phyloP scores from a whole-genome alignment of 2,888 invertebrate genomes.

The Aproaerema taeniolella region DNA sequence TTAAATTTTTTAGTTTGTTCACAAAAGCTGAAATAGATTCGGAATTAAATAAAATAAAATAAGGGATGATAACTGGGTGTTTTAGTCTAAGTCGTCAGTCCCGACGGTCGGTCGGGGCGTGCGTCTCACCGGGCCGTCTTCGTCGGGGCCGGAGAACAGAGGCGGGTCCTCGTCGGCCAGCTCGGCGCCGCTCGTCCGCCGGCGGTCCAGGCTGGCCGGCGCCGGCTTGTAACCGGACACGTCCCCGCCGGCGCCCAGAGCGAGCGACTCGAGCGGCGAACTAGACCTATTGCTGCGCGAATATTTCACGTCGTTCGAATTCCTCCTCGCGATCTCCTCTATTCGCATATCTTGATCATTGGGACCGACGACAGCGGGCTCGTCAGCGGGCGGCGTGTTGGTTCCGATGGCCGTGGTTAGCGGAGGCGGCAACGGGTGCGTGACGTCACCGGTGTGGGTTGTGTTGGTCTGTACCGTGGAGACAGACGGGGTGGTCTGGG shows the following conservation, averaged over 20 bases:
- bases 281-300: conserved; percentile 30
- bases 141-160: conserved; percentile 20
- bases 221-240: conserved; percentile 29
- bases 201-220: conserved; percentile 53
- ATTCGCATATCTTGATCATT: conserved; percentile 42
- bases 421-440: conserved; percentile 28
- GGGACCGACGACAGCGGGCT: conserved; percentile 25
- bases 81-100: conserved; percentile 58
- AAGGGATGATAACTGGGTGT: conserved; percentile 33
- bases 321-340: conserved; percentile 52
- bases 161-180: conserved; percentile 36
- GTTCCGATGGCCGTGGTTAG: conserved; percentile 44
- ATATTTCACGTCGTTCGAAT: conserved; percentile 37
- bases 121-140: conserved; percentile 25
- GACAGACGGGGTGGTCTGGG: conserved; percentile 64
- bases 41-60: conserved; percentile 34
- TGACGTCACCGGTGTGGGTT: conserved; percentile 60
- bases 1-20: conserved; percentile 27
- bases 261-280: neutral
- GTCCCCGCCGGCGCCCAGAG: conserved; percentile 25
- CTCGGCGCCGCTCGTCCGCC: conserved; percentile 42
- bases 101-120: conserved; percentile 49
- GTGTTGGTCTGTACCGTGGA: conserved; percentile 67
- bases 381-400: conserved; percentile 37
- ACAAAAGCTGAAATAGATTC: conserved; percentile 45